Evolutionary conservation across 2,888 invertebrate species (phyloP).

Genomic region (Ormyrus thymus): DNA sequence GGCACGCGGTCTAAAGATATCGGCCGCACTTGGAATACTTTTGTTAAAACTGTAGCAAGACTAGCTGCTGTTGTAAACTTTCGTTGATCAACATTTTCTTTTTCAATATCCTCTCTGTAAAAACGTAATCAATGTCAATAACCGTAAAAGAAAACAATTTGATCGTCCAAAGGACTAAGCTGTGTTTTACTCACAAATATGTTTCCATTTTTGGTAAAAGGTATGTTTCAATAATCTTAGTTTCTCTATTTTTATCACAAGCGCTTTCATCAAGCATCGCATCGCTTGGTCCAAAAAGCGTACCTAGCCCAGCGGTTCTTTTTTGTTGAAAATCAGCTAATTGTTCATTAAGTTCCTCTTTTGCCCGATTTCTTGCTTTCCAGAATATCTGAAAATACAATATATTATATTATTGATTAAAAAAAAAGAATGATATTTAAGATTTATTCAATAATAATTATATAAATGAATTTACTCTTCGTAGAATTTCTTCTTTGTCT

Average conservation of each 20-base stretch:
- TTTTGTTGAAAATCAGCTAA: constrained; percentile 92
- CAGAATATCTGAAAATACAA: constrained; percentile 81
- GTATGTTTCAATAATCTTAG: constrained; percentile 84
- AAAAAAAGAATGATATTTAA: constrained; percentile 12
- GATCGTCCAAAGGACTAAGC: neutral
- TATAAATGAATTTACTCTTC: constrained; percentile 78
- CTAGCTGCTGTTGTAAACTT: constrained; percentile 85
- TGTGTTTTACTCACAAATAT: constrained; percentile 77
- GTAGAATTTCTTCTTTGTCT: constrained; percentile 92
- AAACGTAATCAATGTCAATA: constrained; percentile 36
- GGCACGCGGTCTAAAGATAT: constrained; percentile 84
- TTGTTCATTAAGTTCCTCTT: constrained; percentile 87
- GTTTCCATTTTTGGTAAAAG: constrained; percentile 84
- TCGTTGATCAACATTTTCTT: constrained; percentile 78
- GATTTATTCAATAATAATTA: neutral
- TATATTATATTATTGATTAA: neutral
- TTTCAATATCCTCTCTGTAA: constrained; percentile 81
- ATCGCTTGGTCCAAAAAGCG: constrained; percentile 92
- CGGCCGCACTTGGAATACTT: constrained; percentile 84
- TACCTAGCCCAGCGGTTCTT: constrained; percentile 90
- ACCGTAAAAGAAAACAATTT: constrained; percentile 1
- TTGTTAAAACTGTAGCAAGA: constrained; percentile 86
- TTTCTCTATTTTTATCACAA: constrained; percentile 86
- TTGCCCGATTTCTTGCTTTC: constrained; percentile 89
- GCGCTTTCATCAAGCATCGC: constrained; percentile 86